phyloP scores from a whole-genome alignment of 2,113 vertebrate species.

The Montifringilla adamsi region DNA sequence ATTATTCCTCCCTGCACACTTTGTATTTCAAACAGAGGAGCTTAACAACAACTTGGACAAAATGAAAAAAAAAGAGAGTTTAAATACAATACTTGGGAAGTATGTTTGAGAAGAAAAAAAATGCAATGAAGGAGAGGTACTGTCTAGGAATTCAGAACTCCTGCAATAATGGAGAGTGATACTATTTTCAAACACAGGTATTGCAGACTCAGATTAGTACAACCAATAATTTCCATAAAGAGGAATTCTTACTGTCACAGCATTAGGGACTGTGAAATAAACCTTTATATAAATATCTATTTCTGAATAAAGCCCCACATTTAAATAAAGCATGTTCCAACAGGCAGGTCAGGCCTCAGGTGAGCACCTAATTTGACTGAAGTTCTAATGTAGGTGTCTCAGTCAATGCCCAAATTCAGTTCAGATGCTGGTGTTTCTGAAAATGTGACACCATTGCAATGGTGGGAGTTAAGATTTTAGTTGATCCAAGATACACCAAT shows the following conservation, averaged over 20 bases:
- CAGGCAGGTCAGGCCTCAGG: not conserved
- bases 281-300: not conserved
- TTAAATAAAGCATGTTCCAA: not conserved
- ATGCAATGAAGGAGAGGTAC: not conserved
- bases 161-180: not conserved
- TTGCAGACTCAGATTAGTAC: not conserved
- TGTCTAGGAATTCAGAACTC: not conserved
- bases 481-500: not conserved
- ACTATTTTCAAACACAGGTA: not conserved
- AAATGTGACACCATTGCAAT: not conserved
- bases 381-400: not conserved
- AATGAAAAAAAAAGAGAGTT: not conserved
- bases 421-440: not conserved
- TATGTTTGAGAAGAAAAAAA: not conserved
- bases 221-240: not conserved
- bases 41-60: not conserved
- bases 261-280: not conserved
- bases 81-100: not conserved
- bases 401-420: not conserved
- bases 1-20: not conserved
- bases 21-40: not conserved
- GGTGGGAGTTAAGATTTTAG: not conserved
- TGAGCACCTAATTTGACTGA: not conserved
- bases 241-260: not conserved
- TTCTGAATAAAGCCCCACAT: not conserved